A percentile compares a stretch with the other conserved stretches of the same genome.
These are phyloP conservation scores for Silurus lanzhouensis DNA, from an alignment of 2,797 vertebrate genomes.

Conservation along the genomic window DNA sequence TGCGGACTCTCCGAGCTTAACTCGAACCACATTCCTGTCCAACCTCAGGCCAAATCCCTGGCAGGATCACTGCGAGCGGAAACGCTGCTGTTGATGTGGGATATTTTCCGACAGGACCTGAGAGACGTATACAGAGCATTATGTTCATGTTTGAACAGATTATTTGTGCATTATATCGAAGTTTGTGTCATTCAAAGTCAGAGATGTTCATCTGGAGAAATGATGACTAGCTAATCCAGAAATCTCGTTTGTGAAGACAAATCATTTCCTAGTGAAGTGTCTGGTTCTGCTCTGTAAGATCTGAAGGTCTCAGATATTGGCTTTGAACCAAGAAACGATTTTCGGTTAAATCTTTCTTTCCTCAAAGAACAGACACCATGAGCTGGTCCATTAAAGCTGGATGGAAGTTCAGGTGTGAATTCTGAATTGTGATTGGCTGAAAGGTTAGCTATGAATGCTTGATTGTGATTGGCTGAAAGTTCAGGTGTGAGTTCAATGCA, in stretches of 20 bases:
- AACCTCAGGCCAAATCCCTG: constrained; percentile 60
- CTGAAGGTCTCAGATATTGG: not conserved
- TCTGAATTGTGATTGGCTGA: too few species aligned
- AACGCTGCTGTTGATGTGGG: constrained; percentile 38
- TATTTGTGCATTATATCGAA: not conserved
- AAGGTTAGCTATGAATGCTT: too few species aligned
- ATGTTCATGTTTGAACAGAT: not conserved
- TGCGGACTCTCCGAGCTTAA: constrained; percentile 61
- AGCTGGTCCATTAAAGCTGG: too few species aligned
- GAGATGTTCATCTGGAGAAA: not conserved
- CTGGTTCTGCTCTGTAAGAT: not conserved
- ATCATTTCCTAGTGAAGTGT: not conserved
- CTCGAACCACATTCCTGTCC: constrained; percentile 65
- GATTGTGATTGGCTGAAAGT: too few species aligned
- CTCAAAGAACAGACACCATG: too few species aligned
- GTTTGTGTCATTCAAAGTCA: not conserved
- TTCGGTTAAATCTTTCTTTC: too few species aligned
- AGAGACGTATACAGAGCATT: not conserved
- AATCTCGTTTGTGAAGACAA: not conserved
- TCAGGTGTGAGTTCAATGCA: too few species aligned
- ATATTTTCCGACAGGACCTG: constrained; percentile 26
- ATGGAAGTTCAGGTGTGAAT: too few species aligned
- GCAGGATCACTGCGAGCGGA: constrained; percentile 53
- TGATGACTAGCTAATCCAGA: not conserved
- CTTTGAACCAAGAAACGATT: not conserved